Evolutionary conservation across 1,140 invertebrate species (phyloP), one percentile per base, ranked within the genome.

Genomic region (Solenopsis invicta): DNA sequence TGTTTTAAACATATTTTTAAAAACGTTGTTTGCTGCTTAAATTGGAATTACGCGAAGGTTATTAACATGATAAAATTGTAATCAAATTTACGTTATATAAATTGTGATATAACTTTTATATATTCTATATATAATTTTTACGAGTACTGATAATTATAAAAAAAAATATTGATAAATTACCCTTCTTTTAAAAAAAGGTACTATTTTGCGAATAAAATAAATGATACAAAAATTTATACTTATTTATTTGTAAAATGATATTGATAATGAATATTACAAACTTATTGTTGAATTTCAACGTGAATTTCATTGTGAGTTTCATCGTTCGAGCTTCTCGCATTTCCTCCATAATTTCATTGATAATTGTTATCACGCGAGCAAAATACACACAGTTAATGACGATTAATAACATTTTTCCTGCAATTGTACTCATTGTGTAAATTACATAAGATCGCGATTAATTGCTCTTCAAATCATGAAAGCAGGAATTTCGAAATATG

Each of bases 281-380:
- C 10, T 77, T 77, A 45, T 78, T 12, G 16, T 9, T 67, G 13
- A 76, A 9, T 24, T 66, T 16, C 0, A 10, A 52, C 4, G 21
- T 10, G 37, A 18, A 34, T 50, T 78, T 18, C 10, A 13, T 78
- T n/a, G n/a, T n/a, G n/a, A n/a, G n/a, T n/a, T n/a, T 18, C 12
- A 9, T 64, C 10, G 18, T 78, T 34, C 12, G 41, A 72, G 29
- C 29, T 48, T 21, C 18, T 54, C 1, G 16, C 12, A 4, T 9
- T 59, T 64, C 41, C 67, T 34, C 9, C 8, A 13, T 80, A n/a
- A 61, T 82, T 61, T 72, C 10, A 29, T 74, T 10, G 6, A 72
- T 41, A 45, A 41, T 12, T 18, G 0, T 12, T 56, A 21, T 72
- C 9, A 13, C 41, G 34, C 34, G 48, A 67, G 9, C 16, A 45